Percentiles rank a stretch among this genome's conserved stretches.
Evolutionary conservation across 2,797 vertebrate genomes (phyloP).

Genomic region (Pseudocheirus occidentalis): DNA sequence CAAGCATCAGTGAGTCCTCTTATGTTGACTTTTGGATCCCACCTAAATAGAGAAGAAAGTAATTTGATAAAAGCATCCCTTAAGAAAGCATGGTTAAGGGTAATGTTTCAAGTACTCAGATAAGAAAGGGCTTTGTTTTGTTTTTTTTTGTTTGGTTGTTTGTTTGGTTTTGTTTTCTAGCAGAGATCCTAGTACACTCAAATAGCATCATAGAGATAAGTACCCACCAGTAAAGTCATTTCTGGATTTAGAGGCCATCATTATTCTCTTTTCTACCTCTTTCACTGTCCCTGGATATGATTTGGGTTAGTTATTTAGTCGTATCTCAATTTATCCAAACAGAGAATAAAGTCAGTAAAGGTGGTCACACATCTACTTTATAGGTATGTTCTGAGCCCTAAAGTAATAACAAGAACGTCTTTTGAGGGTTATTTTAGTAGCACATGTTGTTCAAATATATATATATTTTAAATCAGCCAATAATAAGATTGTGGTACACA

Average conservation of each 20-base stretch:
- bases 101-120: not conserved
- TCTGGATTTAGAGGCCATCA: not conserved
- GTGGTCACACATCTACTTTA: not conserved
- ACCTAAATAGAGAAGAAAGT: not conserved
- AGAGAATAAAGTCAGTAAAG: not conserved
- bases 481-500: not conserved
- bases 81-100: not conserved
- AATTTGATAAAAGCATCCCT: not conserved
- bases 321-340: not conserved
- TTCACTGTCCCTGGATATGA: not conserved
- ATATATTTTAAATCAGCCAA: not conserved
- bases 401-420: not conserved
- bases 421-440: not conserved
- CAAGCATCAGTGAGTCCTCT: not conserved
- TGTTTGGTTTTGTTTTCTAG: not conserved
- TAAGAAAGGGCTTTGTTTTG: not conserved
- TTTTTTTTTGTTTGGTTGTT: not conserved
- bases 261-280: not conserved
- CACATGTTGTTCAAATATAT: not conserved
- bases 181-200: not conserved
- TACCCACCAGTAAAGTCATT: not conserved
- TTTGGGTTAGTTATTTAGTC: not conserved
- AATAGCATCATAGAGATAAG: not conserved
- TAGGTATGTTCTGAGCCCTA: not conserved
- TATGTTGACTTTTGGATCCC: not conserved